Conservation (phyloP, 2,113 vertebrate genomes). For the Rhegmatorhina hoffmannsi region DNA sequence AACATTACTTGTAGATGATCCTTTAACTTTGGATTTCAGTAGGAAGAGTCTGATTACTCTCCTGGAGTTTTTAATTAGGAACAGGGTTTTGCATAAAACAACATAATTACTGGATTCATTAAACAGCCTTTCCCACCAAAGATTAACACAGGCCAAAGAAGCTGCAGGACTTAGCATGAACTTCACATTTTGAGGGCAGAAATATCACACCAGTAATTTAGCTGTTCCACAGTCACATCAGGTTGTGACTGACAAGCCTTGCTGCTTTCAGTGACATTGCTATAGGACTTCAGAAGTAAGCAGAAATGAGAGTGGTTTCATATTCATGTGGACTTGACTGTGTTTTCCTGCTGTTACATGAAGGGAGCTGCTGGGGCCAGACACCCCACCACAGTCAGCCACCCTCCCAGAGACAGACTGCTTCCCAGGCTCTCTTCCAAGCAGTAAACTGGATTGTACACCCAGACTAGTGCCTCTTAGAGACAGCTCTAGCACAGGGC, state of each 20-base stretch:
- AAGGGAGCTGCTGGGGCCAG: fast-evolving
- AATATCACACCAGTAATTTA: not conserved
- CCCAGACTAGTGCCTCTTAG: not conserved
- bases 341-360: fast-evolving
- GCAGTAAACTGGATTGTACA: not conserved
- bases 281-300: not conserved
- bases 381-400: not conserved
- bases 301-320: not conserved
- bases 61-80: not conserved
- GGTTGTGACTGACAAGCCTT: not conserved
- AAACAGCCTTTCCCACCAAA: not conserved
- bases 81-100: not conserved
- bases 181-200: not conserved
- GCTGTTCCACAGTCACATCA: not conserved
- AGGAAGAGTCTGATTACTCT: not conserved
- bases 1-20: not conserved
- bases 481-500: not conserved
- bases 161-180: not conserved
- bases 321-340: fast-evolving
- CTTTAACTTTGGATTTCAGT: not conserved
- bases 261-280: not conserved
- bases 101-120: not conserved
- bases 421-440: not conserved
- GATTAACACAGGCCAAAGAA: not conserved
- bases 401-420: not conserved